Conservation (phyloP, 2,888 invertebrate genomes). For the Harmothoe impar region DNA sequence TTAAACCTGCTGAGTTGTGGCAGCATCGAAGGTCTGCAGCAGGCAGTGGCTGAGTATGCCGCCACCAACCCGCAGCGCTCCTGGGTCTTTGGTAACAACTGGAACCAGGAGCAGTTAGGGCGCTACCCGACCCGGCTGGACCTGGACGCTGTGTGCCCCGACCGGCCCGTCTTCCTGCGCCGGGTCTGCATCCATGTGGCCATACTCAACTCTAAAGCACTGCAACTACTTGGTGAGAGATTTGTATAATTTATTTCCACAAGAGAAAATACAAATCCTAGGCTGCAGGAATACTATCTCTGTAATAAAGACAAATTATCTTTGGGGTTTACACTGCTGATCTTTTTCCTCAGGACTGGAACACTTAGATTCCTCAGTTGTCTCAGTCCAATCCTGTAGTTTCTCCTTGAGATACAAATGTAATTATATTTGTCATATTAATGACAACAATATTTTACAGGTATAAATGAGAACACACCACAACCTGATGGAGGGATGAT, state of each 20-base stretch:
- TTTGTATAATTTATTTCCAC: not conserved
- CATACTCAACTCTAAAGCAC: constrained; percentile 67
- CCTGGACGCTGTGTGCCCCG: constrained; percentile 68
- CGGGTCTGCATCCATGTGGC: constrained; percentile 68
- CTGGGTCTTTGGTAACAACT: constrained; percentile 66
- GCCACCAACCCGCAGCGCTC: constrained; percentile 43
- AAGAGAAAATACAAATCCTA: not conserved
- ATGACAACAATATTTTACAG: constrained; percentile 25
- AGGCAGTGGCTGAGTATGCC: not conserved
- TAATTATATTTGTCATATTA: too few relatives aligned
- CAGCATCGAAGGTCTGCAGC: constrained; percentile 64
- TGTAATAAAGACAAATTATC: too few relatives aligned
- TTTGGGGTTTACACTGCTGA: too few relatives aligned
- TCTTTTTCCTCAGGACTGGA: too few relatives aligned
- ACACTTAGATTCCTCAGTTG: too few relatives aligned
- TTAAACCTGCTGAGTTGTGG: constrained; percentile 60
- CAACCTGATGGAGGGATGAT: constrained; percentile 67
- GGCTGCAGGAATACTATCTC: not conserved
- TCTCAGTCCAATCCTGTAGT: too few relatives aligned
- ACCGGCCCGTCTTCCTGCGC: constrained; percentile 68
- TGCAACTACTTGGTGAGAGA: constrained; percentile 68
- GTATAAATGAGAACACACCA: constrained; percentile 55
- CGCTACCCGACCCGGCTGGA: constrained; percentile 69
- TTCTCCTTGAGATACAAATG: too few relatives aligned
- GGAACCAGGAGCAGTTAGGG: constrained; percentile 70